phyloP scores from a whole-genome alignment of 2,888 invertebrate genomes.

The Brachylomia viminalis region DNA sequence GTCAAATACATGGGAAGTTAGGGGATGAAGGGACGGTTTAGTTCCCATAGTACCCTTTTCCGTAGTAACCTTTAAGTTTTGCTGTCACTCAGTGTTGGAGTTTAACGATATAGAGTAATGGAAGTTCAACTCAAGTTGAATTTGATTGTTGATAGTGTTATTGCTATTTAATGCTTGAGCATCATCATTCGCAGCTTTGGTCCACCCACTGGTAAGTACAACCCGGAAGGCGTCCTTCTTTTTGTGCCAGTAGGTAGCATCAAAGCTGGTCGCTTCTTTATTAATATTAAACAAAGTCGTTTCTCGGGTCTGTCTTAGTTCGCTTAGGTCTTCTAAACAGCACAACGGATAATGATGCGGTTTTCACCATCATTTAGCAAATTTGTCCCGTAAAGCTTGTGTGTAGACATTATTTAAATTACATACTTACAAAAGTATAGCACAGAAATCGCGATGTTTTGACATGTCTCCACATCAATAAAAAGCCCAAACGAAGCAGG shows the following conservation, averaged over 20 bases:
- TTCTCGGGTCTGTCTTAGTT: not conserved
- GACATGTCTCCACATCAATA: no score
- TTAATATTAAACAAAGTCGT: not conserved
- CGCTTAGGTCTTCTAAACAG: not conserved
- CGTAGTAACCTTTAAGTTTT: conserved; percentile 33
- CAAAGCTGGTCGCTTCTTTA: not conserved
- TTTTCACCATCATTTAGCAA: not conserved
- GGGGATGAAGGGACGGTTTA: not conserved
- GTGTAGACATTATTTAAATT: not conserved
- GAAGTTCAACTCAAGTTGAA: not conserved
- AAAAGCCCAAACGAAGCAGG: not conserved
- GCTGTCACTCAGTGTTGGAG: not conserved
- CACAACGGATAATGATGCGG: not conserved
- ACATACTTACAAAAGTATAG: not conserved
- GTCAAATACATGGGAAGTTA: conserved; percentile 5
- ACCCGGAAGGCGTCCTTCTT: not conserved
- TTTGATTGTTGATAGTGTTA: not conserved
- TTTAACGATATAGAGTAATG: not conserved
- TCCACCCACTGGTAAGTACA: no score
- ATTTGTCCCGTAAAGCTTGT: no score
- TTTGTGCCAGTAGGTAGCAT: not conserved
- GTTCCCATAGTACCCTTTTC: not conserved
- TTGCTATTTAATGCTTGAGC: not conserved
- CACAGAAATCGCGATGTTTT: not conserved
- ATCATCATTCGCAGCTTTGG: not conserved